A percentile compares a stretch with the other conserved stretches of the same genome.
Evolutionary conservation across 2,113 vertebrate species (phyloP).

Genomic region (Andinoacara biseriatus): DNA sequence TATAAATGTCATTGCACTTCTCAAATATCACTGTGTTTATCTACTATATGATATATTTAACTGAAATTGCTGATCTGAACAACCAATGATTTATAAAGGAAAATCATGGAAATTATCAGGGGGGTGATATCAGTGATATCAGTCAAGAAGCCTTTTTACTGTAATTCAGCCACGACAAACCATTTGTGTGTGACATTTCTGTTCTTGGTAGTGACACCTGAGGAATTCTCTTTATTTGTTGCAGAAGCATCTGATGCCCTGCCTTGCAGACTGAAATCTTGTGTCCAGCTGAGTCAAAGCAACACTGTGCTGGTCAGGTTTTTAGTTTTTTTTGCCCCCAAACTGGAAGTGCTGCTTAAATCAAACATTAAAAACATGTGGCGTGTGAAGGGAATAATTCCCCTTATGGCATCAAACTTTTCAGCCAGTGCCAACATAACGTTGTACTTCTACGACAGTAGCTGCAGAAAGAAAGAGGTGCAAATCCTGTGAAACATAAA

Average conservation of each 20-base stretch:
- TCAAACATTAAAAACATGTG: background rate
- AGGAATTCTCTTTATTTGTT: background rate
- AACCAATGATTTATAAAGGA: too few species aligned
- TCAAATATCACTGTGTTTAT: too few species aligned
- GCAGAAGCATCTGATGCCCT: background rate
- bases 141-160: background rate
- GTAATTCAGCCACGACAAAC: background rate
- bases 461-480: background rate
- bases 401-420: background rate
- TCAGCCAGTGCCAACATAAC: background rate
- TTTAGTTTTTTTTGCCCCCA: background rate
- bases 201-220: background rate
- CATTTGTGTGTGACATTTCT: background rate
- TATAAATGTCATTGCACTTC: too few species aligned
- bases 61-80: too few species aligned
- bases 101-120: too few species aligned
- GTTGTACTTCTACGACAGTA: background rate
- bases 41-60: too few species aligned
- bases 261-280: background rate
- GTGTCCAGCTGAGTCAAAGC: background rate
- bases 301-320: background rate
- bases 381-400: background rate
- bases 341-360: background rate
- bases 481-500: background rate
- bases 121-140: background rate